Base-by-base conservation (phyloP, 37 sponge, comb jelly and placozoan species). In the Agelas oroides region DNA sequence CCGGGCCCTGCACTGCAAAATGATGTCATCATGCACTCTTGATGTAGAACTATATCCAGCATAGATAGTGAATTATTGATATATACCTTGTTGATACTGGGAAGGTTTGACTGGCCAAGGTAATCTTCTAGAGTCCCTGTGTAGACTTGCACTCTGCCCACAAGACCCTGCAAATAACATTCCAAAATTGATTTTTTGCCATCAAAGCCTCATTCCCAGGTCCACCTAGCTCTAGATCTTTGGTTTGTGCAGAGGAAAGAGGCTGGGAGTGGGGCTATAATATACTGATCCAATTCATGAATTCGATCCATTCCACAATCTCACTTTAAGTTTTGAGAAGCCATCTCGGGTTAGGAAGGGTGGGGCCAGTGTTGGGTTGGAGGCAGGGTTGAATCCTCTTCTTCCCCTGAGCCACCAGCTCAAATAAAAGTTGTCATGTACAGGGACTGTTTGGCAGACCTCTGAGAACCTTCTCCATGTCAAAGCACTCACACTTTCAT, bases 381-480 rank as follows among this genome's bases (percentile, higher is more conserved):
- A 25, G 23, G n/a, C 62, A 14, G 79, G 79, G 55, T 86, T 52
- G 53, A 59, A 86, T 8, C 71, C 60, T 28, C 79, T 37, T 0
- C 28, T 20, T 13, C 87, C 91, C 6, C 75, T 55, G 39, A 85
- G 32, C 30, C 23, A 86, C 84, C 84, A 83, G 62, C 80, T 76
- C n/a, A 86, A 60, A 40, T 90, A 90, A 59, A 85, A 90, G 64
- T 90, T 90, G 32, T 90, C 80, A 20, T 71, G 13, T 36, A 74
- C 53, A 6, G 87, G 81, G 19, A 90, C 70, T 0, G 46, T 55
- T 35, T 24, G 30, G 71, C 82, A 81, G 33, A 75, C 76, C 14
- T 28, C 24, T 15, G 3, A 40, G 36, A 88, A 68, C 64, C 82
- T 65, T 38, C 30, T 36, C 88, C 82, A 81, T 27, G 69, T 39